Base-by-base conservation (phyloP, 1,140 invertebrate species). In the Gonioctena quinquepunctata region DNA sequence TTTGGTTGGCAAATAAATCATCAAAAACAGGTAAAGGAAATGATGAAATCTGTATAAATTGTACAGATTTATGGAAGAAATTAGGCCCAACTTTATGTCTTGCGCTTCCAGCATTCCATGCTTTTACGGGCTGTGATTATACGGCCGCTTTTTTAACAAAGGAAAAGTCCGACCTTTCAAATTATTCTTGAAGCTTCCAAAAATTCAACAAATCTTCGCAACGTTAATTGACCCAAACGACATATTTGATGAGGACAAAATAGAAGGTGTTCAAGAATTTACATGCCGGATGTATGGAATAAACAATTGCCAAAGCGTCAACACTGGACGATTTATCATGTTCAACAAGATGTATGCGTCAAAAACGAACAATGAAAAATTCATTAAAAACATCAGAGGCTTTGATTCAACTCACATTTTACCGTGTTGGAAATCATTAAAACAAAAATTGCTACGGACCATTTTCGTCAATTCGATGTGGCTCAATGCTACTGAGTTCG, bases 41-140 rank as follows among this genome's bases (percentile, higher is more conserved):
- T 71, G n/a, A 33, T 56, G 13, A 65, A 57, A 70, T 76, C 72
- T 79, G 70, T 71, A 81, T 82, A 56, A 78, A 81, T 76, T 80
- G 71, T 42, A 71, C 60, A 4, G 74, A 82, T 8, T 70, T 81
- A 74, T 71, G 74, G 18, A 33, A 57, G 28, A 74, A 78, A 21
- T 79, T 81, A 69, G 75, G 79, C 59, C 3, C 26, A 6, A 69
- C 27, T 28, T 68, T 83, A 71, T 82, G 78, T 72, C 73, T 25
- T 56, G 63, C 65, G 68, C 68, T 82, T 21, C 76, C 74, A 6
- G 79, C 79, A 0, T 82, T 77, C 56, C 80, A 82, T 75, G 80
- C 79, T n/a, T 83, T 72, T 69, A 81, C 80, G 42, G 79, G 80
- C 33, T 81, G 73, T 61, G 79, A 82, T 76, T 82, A 82, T 54